Evolutionary conservation across 2,113 vertebrate genomes (phyloP).

Genomic region (Propithecus coquereli): DNA sequence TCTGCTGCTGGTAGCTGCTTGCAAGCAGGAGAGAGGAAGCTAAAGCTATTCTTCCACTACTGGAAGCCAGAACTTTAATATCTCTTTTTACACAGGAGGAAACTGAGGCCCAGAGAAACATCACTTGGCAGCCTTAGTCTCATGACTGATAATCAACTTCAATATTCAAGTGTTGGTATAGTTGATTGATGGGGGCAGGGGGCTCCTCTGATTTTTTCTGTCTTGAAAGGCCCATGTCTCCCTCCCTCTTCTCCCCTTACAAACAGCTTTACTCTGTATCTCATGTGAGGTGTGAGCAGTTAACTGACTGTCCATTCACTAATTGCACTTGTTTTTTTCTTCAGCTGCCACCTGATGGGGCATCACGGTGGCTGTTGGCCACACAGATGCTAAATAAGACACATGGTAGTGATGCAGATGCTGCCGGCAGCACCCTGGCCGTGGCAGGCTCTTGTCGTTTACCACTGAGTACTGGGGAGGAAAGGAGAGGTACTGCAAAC

Average conservation of each 20-base stretch:
- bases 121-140: neutral
- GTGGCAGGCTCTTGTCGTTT: neutral
- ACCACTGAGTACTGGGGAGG: neutral
- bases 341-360: neutral
- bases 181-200: neutral
- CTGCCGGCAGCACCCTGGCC: neutral
- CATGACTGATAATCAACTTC: neutral
- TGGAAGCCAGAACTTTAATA: neutral
- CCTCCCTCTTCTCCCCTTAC: neutral
- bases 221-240: neutral
- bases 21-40: no score
- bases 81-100: neutral
- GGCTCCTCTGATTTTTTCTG: neutral
- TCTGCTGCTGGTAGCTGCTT: neutral
- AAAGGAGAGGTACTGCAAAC: neutral
- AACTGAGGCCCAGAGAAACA: neutral
- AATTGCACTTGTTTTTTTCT: neutral
- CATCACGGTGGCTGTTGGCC: neutral
- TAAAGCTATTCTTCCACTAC: neutral
- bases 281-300: neutral
- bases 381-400: neutral
- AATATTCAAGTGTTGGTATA: neutral
- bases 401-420: neutral
- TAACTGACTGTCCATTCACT: neutral
- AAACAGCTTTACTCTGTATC: neutral